phyloP scores from a whole-genome alignment of 2,888 invertebrate species.

The Vannuccia rotundouncinata region DNA sequence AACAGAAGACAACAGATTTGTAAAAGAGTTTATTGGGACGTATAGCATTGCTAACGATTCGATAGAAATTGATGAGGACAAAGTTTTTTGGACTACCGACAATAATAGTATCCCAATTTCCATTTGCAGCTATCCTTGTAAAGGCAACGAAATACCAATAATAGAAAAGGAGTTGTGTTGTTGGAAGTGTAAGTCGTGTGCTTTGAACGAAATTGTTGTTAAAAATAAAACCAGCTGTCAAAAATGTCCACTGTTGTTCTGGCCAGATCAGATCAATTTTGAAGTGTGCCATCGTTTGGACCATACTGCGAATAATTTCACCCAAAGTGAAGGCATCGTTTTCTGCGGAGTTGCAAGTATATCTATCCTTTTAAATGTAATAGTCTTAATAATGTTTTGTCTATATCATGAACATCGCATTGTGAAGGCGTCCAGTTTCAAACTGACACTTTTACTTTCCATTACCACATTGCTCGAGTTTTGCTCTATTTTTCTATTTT shows the following conservation, averaged over 20 bases:
- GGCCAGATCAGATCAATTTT: conserved; percentile 41
- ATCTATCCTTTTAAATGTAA: neutral
- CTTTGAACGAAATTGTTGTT: conserved; percentile 39
- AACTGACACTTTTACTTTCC: neutral
- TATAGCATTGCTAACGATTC: no score
- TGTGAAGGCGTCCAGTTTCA: conserved; percentile 19
- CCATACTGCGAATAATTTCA: neutral
- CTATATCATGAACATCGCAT: neutral
- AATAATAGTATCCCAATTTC: neutral
- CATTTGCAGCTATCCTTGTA: conserved; percentile 15
- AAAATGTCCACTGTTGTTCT: conserved; percentile 40
- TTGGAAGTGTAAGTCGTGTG: conserved; percentile 42
- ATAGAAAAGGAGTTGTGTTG: conserved; percentile 20
- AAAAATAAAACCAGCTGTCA: conserved; percentile 40
- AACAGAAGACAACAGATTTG: no score
- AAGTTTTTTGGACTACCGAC: neutral
- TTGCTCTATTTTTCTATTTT: neutral
- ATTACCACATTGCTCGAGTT: neutral
- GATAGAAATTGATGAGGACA: neutral
- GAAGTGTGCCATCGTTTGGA: neutral
- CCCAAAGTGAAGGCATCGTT: neutral
- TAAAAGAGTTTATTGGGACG: no score
- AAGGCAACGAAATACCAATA: neutral
- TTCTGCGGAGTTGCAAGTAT: neutral
- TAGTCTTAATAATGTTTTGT: neutral